These are phyloP conservation scores for Parapsyche elsis DNA, from an alignment of 1,140 invertebrate genomes.

Conservation along the genomic window DNA sequence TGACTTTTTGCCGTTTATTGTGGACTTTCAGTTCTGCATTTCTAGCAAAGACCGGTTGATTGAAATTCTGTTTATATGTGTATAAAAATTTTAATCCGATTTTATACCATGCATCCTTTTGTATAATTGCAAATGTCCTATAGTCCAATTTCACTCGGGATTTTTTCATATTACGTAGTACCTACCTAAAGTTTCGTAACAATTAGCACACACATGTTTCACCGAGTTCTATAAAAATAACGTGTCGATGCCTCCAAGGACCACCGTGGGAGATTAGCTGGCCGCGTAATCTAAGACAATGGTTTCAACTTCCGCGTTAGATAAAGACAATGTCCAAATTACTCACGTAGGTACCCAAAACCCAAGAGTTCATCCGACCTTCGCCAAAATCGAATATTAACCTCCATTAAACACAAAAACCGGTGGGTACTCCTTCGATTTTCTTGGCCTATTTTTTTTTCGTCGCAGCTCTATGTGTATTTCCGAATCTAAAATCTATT, in stretches of 20 bases:
- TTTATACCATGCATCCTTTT: no score
- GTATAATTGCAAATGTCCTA: no score
- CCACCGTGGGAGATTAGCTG: slow-evolving; percentile 6
- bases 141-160: no score
- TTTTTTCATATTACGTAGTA: no score
- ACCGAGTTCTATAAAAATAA: background rate
- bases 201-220: no score
- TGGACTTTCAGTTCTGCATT: background rate
- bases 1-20: background rate
- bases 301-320: slow-evolving; percentile 8
- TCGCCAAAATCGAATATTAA: background rate
- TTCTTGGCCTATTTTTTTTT: slow-evolving; percentile 27
- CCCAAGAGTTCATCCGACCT: background rate
- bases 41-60: background rate
- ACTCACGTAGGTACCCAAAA: background rate
- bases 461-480: background rate
- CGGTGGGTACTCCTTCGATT: background rate
- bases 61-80: no score
- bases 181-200: no score
- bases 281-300: slow-evolving; percentile 12
- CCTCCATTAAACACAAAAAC: background rate
- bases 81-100: no score
- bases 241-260: slow-evolving; percentile 10
- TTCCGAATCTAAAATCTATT: slow-evolving; percentile 33
- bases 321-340: slow-evolving; percentile 18